Base-by-base conservation (phyloP, 2,888 invertebrate genomes). In the Pterobdella sp. region DNA sequence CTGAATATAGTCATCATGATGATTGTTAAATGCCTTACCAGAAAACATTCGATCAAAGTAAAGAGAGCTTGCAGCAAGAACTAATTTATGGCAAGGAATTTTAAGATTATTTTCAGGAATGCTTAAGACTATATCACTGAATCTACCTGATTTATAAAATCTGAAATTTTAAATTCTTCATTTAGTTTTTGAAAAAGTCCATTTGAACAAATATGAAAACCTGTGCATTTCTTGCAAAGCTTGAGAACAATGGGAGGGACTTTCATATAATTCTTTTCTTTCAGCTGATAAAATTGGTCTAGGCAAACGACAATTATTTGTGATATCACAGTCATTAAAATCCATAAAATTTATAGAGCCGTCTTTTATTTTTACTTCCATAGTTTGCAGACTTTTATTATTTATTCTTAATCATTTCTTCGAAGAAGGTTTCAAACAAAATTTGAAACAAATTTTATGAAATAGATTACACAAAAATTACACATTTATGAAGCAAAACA, bases 11-110 rank as follows among this genome's bases (percentile, higher is more conserved):
- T 79, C 78, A 22, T 78, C 76, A 56, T 81, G 80, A 0, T 77
- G 77, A 37, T 80, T 80, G 74, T 84, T 83, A 56, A 78, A 77
- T 70, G 83, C 77, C 70, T 81, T 81, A 76, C 81, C 81, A 7
- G 82, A 81, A 74, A 84, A 84, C 83, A 84, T 84, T 29, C 82
- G 80, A 72, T 80, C 78, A 72, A 84, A 84, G 72, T 84, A 84
- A 0, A 81, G 80, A 52, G 82, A 82, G 75, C 82, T 83, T 3
- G 82, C 83, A 4, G 83, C 82, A 34, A 84, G 76, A n/a, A 84
- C 80, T 68, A 82, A 81, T 63, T 80, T 78, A 74, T 84, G 84
- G 76, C 83, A 83, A 0, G 81, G 80, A 69, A 83, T 81, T 69
- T 66, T 42, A 14, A 37, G 29, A 22, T 35, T 26, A 34, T 22